Base-by-base conservation (phyloP, 23 tunicate genomes). In the Phallusia fumigata region DNA sequence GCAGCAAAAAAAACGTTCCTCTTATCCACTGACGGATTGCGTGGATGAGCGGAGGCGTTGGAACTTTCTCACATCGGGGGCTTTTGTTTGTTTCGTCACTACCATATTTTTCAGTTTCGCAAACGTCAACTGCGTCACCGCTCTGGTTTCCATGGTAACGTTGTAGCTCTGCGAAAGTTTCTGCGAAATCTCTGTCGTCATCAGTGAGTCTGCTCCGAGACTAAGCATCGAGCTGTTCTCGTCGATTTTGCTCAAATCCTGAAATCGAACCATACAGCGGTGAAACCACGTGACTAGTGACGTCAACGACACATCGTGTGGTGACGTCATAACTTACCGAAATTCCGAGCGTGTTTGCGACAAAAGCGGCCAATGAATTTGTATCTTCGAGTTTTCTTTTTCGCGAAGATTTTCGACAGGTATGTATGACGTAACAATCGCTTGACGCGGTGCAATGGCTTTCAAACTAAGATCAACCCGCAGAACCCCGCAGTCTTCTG, bases 171-270 rank as follows among this genome's bases (percentile, higher is more conserved):
- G 52, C 30, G 33, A 53, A 21, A 82, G 44, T 16, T 22, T 33
- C 64, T 82, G 85, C 5, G 11, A 8, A 15, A 82, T 45, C 33
- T 82, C 85, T 33, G 65, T 32, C 33, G 78, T 75, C 85, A 82
- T 82, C 34, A 82, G 78, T 33, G 85, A 82, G 40, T 82, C 85
- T 28, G 65, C 30, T 28, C 85, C 85, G 33, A 82, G 53, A 16
- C 49, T 82, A 24, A 31, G 18, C 52, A 82, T 18, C 33, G 51
- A 22, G 12, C 33, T 19, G 28, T 82, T 33, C 35, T 18, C 30
- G 26, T 80, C 75, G 30, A 58, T 18, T 31, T 30, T 32, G 21
- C 76, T 58, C n/a, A 36, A 47, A 44, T 78, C 81, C 81, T 78
- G 58, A 76, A 76, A 30, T n/a, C 47, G 10, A 5, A 40, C 47